Evolutionary conservation across 2,888 invertebrate genomes (phyloP).

Genomic region (Dioctria linearis): DNA sequence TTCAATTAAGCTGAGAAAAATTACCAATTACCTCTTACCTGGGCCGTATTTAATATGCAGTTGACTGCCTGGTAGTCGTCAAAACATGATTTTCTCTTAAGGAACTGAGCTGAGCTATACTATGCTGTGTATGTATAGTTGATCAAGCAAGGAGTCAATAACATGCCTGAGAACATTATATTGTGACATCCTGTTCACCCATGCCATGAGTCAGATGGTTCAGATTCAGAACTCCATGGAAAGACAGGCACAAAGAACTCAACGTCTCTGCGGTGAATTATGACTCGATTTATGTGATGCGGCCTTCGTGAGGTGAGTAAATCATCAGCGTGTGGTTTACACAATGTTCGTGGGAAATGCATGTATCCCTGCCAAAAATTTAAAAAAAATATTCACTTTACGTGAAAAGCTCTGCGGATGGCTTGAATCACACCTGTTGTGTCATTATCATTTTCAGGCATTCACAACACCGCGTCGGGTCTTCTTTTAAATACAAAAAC

Average conservation of each 20-base stretch:
- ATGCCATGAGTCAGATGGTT: constrained; percentile 40
- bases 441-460: constrained; percentile 34
- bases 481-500: no score
- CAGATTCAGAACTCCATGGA: constrained; percentile 2
- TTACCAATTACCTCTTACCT: constrained; percentile 26
- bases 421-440: constrained; percentile 46
- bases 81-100: constrained; percentile 39
- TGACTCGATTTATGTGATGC: constrained; percentile 53
- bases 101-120: neutral
- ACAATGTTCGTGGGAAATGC: constrained; percentile 40
- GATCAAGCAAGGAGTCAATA: constrained; percentile 42
- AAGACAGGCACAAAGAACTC: constrained; percentile 22
- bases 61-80: constrained; percentile 9
- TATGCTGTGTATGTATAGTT: no score
- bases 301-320: constrained; percentile 53
- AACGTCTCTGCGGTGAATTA: constrained; percentile 35
- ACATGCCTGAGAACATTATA: constrained; percentile 40
- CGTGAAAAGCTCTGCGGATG: neutral
- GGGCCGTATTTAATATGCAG: constrained; percentile 26
- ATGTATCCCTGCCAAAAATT: neutral
- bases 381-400: neutral
- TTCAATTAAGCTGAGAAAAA: constrained; percentile 29
- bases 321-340: constrained; percentile 25
- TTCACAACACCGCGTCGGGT: neutral
- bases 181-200: constrained; percentile 43